Percentiles rank a stretch among this genome's conserved stretches.
Evolutionary conservation across 2,888 invertebrate species (phyloP).

Genomic region (Lamellibrachia satsuma): DNA sequence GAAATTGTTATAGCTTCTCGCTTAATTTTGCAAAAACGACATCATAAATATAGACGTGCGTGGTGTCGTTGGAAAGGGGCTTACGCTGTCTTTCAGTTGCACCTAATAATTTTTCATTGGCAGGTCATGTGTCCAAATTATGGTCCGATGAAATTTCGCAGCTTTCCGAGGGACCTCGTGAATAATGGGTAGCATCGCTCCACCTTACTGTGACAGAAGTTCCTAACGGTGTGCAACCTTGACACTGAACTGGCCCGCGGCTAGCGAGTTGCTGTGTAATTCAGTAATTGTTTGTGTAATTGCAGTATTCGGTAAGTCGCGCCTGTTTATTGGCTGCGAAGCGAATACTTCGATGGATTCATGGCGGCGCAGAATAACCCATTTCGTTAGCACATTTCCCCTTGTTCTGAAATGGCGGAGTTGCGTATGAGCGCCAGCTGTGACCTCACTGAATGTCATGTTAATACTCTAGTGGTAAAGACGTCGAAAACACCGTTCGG

Average conservation of each 20-base stretch:
- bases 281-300: conserved; percentile 6
- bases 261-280: neutral
- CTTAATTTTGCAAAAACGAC: conserved; percentile 35
- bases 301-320: neutral
- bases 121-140: conserved; percentile 17
- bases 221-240: neutral
- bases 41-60: conserved; percentile 40
- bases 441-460: neutral
- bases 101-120: conserved; percentile 47
- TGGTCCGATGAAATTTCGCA: neutral
- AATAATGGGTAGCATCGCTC: neutral
- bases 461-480: neutral
- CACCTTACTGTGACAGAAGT: neutral
- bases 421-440: neutral
- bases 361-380: neutral
- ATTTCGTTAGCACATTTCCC: neutral
- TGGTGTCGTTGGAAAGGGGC: conserved; percentile 38
- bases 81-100: conserved; percentile 44
- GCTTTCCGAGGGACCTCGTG: neutral
- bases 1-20: conserved; percentile 32
- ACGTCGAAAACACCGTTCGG: neutral
- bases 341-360: neutral
- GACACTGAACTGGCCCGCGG: neutral
- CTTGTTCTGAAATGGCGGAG: neutral
- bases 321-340: neutral